Evolutionary conservation across 2,888 invertebrate species (phyloP).

Genomic region (Hypomecis punctinalis): DNA sequence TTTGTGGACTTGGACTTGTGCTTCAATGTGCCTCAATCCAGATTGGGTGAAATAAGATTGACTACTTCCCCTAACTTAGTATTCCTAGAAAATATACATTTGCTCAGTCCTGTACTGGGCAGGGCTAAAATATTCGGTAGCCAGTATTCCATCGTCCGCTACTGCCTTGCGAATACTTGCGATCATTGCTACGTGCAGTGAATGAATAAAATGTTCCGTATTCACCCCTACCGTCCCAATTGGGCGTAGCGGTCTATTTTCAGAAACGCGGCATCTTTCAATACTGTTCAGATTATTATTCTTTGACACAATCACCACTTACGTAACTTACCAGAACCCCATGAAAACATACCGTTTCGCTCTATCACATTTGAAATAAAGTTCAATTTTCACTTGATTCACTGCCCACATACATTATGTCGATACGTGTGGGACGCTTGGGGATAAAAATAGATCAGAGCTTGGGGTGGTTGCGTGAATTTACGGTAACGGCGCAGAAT

Average conservation of each 20-base stretch:
- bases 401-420: slow-evolving; percentile 23
- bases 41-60: too few species aligned
- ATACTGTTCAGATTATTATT: slow-evolving; percentile 25
- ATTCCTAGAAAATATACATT: background rate
- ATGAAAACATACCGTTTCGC: slow-evolving; percentile 19
- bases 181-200: slow-evolving; percentile 15
- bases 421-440: slow-evolving; percentile 38
- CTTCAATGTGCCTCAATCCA: too few species aligned
- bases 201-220: slow-evolving; percentile 20
- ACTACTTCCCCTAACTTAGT: background rate
- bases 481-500: slow-evolving; percentile 44
- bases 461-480: slow-evolving; percentile 46
- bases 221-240: slow-evolving; percentile 18
- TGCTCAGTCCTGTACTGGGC: background rate
- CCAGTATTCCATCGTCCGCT: slow-evolving; percentile 11
- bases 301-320: slow-evolving; percentile 36
- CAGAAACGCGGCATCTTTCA: slow-evolving; percentile 25
- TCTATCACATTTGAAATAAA: slow-evolving; percentile 30
- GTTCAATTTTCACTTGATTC: slow-evolving; percentile 35
- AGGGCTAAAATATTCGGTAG: slow-evolving; percentile 10
- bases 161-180: slow-evolving; percentile 13
- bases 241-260: slow-evolving; percentile 20
- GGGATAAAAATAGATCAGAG: slow-evolving; percentile 48
- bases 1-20: too few species aligned
- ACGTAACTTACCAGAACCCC: slow-evolving; percentile 17